Percentiles rank a stretch among this genome's conserved stretches.
These are phyloP conservation scores for Gymnobelideus leadbeateri DNA, from an alignment of 2,113 vertebrate species.

Conservation along the genomic window DNA sequence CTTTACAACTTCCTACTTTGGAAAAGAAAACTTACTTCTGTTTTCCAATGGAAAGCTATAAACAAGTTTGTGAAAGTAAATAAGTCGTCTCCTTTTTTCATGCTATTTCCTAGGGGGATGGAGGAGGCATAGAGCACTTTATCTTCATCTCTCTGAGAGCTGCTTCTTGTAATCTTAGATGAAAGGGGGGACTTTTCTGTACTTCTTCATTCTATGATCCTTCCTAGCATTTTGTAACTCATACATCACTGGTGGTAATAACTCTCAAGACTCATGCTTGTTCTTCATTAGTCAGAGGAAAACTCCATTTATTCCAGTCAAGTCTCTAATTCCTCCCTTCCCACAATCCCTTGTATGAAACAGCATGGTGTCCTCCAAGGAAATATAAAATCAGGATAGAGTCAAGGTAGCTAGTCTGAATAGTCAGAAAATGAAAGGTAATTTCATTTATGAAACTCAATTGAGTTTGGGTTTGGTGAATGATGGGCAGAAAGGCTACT, in stretches of 20 bases:
- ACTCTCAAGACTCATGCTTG: background rate
- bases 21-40: background rate
- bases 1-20: background rate
- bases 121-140: accelerated
- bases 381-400: background rate
- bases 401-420: background rate
- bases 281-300: background rate
- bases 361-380: background rate
- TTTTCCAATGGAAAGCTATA: background rate
- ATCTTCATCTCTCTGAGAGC: background rate
- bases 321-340: background rate
- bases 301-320: background rate
- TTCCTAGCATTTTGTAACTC: background rate
- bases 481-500: background rate
- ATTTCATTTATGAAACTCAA: background rate
- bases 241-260: background rate
- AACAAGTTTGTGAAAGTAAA: background rate
- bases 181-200: background rate
- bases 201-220: background rate
- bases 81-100: background rate
- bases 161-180: background rate
- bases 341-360: background rate
- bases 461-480: background rate
- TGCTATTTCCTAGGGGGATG: background rate
- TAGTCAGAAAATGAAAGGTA: background rate